A percentile compares a stretch with the other conserved stretches of the same genome.
phyloP scores from a whole-genome alignment of 2,113 vertebrate genomes.

The Nothobranchius kuhntae region DNA sequence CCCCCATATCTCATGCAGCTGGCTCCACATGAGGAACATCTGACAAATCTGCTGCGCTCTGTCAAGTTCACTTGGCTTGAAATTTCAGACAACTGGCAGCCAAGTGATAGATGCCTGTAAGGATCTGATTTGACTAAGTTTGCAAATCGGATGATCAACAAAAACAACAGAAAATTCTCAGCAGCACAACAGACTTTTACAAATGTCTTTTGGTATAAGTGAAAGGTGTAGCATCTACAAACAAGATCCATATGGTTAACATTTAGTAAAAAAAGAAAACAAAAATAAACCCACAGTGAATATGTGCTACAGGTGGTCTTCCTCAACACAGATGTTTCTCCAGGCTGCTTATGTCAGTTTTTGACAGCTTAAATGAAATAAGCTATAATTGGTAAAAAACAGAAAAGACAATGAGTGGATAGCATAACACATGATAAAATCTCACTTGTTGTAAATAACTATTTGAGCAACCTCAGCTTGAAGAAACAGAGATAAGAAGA shows the following conservation, averaged over 20 bases:
- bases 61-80: conserved; percentile 26
- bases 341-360: neutral
- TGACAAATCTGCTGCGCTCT: conserved; percentile 28
- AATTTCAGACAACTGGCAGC: conserved; percentile 42
- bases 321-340: neutral
- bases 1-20: conserved; percentile 34
- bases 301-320: neutral
- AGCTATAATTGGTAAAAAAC: too few species aligned
- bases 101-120: conserved; percentile 33
- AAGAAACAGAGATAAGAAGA: too few species aligned
- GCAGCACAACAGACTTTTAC: neutral
- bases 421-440: too few species aligned
- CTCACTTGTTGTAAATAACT: too few species aligned
- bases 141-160: conserved; percentile 39
- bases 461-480: too few species aligned
- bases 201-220: neutral
- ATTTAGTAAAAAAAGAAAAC: neutral
- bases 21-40: conserved; percentile 31
- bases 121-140: conserved; percentile 32
- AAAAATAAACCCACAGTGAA: neutral
- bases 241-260: neutral
- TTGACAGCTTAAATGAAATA: too few species aligned
- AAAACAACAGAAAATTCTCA: conserved; percentile 6
- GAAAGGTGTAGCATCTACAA: neutral
- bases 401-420: too few species aligned